phyloP scores from a whole-genome alignment of 2,797 vertebrate species.

The Melanotaenia boesemani region DNA sequence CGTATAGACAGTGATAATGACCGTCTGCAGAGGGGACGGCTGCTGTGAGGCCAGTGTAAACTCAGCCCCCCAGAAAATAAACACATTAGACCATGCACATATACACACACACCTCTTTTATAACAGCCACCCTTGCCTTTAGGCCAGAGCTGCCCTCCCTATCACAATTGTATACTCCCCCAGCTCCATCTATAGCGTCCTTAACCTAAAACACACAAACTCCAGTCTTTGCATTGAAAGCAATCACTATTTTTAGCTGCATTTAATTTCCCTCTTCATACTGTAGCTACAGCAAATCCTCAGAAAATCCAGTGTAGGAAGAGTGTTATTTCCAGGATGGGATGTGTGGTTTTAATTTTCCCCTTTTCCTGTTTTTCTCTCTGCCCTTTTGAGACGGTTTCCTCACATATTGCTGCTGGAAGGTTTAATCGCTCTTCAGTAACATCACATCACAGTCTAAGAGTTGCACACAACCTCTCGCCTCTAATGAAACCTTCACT shows the following conservation, averaged over 20 bases:
- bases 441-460: constrained; percentile 7
- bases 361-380: constrained; percentile 53
- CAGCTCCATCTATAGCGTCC: constrained; percentile 23
- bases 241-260: constrained; percentile 57
- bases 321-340: constrained; percentile 61
- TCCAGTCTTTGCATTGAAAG: constrained; percentile 30
- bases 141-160: constrained; percentile 19
- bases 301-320: constrained; percentile 56
- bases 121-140: constrained; percentile 28
- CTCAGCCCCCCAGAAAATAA: constrained; percentile 61
- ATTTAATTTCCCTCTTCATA: constrained; percentile 62
- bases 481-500: constrained; percentile 24
- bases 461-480: constrained; percentile 20
- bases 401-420: constrained; percentile 36
- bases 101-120: constrained; percentile 44
- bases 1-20: constrained; percentile 51
- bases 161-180: constrained; percentile 6
- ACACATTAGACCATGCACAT: constrained; percentile 58
- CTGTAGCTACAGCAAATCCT: constrained; percentile 54
- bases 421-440: constrained; percentile 5
- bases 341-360: constrained; percentile 78
- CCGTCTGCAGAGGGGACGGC: constrained; percentile 35
- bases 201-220: constrained; percentile 51
- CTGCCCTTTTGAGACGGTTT: constrained; percentile 27
- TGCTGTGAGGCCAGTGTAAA: constrained; percentile 54